These are phyloP conservation scores for Eristalis arbustorum DNA, from an alignment of 2,888 invertebrate species.

Conservation along the genomic window DNA sequence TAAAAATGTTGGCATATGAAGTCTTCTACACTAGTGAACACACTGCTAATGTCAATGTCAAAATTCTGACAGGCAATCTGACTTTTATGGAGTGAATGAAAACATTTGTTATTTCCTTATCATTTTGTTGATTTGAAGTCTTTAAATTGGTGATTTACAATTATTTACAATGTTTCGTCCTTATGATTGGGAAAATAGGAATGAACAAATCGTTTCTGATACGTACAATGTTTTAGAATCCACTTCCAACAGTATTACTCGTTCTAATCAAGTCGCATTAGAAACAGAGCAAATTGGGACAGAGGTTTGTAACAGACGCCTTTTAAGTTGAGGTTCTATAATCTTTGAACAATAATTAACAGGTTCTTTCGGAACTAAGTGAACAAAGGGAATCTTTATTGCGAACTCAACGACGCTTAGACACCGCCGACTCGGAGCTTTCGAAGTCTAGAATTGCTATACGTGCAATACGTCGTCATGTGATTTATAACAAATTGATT, in stretches of 20 bases:
- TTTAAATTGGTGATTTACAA: background rate
- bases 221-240: constrained; percentile 78
- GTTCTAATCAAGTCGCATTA: constrained; percentile 87
- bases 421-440: constrained; percentile 87
- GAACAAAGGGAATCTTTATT: constrained; percentile 88
- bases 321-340: background rate
- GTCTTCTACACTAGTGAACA: no score
- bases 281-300: constrained; percentile 91
- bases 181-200: constrained; percentile 75
- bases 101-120: no score
- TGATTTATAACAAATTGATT: constrained; percentile 88
- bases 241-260: constrained; percentile 84
- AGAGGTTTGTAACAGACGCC: constrained; percentile 78
- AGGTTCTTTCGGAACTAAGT: constrained; percentile 87
- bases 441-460: constrained; percentile 84
- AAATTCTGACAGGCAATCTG: no score
- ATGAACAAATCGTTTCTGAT: constrained; percentile 81
- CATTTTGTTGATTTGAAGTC: background rate
- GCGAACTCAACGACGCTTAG: constrained; percentile 84
- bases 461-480: constrained; percentile 85
- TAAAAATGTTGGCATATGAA: no score
- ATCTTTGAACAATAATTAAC: constrained; percentile 4
- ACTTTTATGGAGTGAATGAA: no score
- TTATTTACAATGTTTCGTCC: constrained; percentile 50
- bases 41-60: no score